Evolutionary conservation across 2,888 invertebrate genomes (phyloP), one percentile per base, ranked within the genome.

Genomic region (Sinopyrophorus schimmeli): DNA sequence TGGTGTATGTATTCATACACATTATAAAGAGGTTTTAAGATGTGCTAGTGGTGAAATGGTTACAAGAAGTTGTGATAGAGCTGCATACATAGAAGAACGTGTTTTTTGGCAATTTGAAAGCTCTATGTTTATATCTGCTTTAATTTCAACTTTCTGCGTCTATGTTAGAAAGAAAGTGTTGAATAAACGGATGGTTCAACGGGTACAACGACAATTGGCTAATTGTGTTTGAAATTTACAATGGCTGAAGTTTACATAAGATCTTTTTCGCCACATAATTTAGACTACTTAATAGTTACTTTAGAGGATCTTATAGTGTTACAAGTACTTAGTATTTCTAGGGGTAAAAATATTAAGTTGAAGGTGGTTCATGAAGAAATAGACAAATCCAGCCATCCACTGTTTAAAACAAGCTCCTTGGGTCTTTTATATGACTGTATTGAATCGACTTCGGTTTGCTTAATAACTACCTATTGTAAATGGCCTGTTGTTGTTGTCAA

Each of bases 101-200:
- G 81, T 85, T 44, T 95, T 89, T 71, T 90, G 89, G 86, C 82
- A 86, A 60, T 91, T 92, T 66, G 85, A 90, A 66, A 80, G 82
- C 37, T 79, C 83, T 65, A 83, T 85, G 73, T 83, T 87, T 64
- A 72, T 81, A 1, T 65, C 83, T 18, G 83, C 86, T 1, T 65
- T 86, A 1, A 68, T 81, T 11, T 87, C 89, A 6, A 82, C 82
- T 34, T 63, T 81, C 24, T 77, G 82, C 47, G 86, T 87, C 0
- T 79, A 81, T 69, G 70, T 83, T 16, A 75, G 89, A 56, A 80
- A 84, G 63, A 77, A 80, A 62, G 81, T 84, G 12, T 72, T 89
- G 3, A 86, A 87, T 66, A 77, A 81, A 57, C 76, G 80, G 58
- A 82, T 86, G 46, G 76, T 84, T 62, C 80, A 82, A 62, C 75